Percentiles rank a stretch among this genome's conserved stretches.
These are phyloP conservation scores for Falco biarmicus DNA, from an alignment of 2,797 vertebrate species.

Conservation along the genomic window DNA sequence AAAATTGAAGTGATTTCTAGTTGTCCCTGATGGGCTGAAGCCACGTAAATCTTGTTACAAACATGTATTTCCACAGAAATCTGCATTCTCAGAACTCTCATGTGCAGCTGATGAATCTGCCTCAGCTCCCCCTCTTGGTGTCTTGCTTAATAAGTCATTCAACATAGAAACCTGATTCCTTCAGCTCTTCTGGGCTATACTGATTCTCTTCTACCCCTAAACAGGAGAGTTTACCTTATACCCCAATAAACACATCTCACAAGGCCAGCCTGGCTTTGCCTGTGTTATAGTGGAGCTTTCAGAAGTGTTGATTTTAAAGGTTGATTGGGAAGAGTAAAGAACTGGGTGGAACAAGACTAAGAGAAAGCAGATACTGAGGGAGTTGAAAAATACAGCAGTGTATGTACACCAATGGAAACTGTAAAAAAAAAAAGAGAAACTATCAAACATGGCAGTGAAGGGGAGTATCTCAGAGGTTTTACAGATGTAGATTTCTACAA, in stretches of 20 bases:
- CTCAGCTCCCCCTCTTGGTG: neutral
- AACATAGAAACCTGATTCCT: neutral
- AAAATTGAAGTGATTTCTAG: neutral
- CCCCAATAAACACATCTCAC: rapidly evolving
- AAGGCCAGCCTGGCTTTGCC: neutral
- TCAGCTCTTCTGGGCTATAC: neutral
- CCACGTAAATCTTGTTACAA: neutral
- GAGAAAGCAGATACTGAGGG: neutral
- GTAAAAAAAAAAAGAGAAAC: neutral
- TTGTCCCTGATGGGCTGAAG: neutral
- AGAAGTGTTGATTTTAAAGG: neutral
- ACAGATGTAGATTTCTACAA: neutral
- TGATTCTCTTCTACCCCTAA: neutral
- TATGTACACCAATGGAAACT: neutral
- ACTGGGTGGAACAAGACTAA: neutral
- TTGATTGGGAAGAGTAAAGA: neutral
- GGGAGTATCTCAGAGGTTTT: neutral
- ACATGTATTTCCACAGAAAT: neutral
- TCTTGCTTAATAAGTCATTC: neutral
- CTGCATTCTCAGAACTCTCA: neutral
- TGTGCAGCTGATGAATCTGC: rapidly evolving
- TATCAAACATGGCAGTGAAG: neutral
- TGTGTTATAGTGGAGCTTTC: neutral
- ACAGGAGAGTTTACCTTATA: neutral
- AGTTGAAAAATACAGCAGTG: neutral